These are phyloP conservation scores for Oenanthe melanoleuca DNA, from an alignment of 2,113 vertebrate genomes.

Conservation along the genomic window DNA sequence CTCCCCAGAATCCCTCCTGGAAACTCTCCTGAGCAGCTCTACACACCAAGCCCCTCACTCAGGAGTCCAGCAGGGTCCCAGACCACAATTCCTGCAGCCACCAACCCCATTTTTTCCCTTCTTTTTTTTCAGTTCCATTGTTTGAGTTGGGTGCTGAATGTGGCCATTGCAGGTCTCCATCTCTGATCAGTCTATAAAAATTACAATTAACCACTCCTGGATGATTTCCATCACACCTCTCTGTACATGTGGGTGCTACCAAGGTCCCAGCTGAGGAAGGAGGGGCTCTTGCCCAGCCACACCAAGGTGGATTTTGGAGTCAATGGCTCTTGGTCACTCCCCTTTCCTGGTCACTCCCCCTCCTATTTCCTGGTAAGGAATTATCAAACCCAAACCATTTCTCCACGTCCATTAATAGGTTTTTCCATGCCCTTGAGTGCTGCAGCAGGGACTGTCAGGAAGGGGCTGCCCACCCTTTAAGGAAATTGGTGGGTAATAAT, in stretches of 20 bases:
- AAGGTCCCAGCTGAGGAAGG: neutral
- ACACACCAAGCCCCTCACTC: too few relatives aligned
- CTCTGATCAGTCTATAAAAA: neutral
- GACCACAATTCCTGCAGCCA: neutral
- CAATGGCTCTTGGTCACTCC: neutral
- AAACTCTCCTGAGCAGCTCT: rapidly evolving
- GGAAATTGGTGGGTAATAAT: neutral
- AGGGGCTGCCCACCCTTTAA: neutral
- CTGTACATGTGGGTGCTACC: rapidly evolving
- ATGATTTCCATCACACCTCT: neutral
- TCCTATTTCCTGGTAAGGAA: neutral
- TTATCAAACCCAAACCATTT: rapidly evolving
- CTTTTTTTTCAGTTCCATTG: rapidly evolving
- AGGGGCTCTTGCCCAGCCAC: neutral
- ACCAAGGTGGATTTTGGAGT: rapidly evolving
- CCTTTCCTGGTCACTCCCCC: neutral
- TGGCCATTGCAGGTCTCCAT: rapidly evolving
- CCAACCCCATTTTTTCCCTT: too few relatives aligned
- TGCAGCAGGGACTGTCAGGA: neutral
- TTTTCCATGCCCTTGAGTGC: neutral
- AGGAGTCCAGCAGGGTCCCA: neutral
- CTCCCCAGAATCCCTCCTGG: neutral
- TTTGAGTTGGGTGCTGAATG: neutral
- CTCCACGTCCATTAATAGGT: neutral
- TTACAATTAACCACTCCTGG: rapidly evolving